Conservation (phyloP, 2,113 vertebrate genomes). For the Dissostichus mawsoni region DNA sequence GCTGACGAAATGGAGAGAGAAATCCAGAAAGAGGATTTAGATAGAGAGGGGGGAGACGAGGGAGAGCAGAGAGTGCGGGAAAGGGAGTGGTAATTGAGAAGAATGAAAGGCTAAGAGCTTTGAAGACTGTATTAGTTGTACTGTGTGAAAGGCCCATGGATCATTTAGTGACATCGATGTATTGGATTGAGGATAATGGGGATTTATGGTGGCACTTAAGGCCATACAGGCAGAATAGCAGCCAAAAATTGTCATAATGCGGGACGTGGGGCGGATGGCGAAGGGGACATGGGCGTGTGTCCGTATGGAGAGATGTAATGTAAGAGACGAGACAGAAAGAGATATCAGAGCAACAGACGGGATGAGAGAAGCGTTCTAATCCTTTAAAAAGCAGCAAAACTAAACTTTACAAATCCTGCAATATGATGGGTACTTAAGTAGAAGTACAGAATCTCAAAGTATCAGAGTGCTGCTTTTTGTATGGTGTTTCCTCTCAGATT, state of each 20-base stretch:
- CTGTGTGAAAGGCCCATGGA: constrained; percentile 77
- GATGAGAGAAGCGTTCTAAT: neutral
- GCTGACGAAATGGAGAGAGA: constrained; percentile 74
- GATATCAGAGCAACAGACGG: neutral
- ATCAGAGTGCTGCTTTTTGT: too few species aligned
- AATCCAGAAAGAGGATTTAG: constrained; percentile 77
- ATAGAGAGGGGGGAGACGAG: constrained; percentile 9
- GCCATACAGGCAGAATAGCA: constrained; percentile 53
- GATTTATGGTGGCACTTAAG: constrained; percentile 75
- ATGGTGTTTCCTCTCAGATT: too few species aligned
- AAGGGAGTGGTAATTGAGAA: constrained; percentile 78
- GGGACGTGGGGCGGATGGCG: constrained; percentile 42
- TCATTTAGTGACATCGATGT: constrained; percentile 80
- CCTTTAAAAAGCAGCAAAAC: neutral
- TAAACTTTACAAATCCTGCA: neutral
- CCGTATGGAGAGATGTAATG: constrained; percentile 7
- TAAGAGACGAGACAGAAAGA: neutral
- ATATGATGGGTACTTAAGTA: neutral
- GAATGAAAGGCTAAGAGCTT: constrained; percentile 79
- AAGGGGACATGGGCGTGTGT: constrained; percentile 47
- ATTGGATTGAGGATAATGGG: constrained; percentile 74
- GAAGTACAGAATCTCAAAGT: neutral
- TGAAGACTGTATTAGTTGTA: constrained; percentile 81
- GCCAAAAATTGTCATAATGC: constrained; percentile 73
- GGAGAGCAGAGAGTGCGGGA: constrained; percentile 45